Evolutionary conservation across 2,888 invertebrate genomes (phyloP).

Genomic region (Leptarthrus brevirostris): DNA sequence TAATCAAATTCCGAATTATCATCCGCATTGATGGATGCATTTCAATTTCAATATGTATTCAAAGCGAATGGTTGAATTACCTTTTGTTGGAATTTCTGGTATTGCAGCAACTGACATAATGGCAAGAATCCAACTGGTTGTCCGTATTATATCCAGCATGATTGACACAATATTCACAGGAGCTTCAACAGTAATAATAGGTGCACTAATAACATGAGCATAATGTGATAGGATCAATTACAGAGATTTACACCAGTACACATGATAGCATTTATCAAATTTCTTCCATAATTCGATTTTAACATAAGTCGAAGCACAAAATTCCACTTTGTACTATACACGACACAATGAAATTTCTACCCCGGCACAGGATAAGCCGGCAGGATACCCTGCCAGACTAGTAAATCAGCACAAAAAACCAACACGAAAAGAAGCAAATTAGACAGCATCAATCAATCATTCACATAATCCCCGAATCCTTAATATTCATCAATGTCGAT

Average conservation of each 20-base stretch:
- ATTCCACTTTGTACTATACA: constrained; percentile 2
- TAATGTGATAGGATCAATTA: constrained; percentile 42
- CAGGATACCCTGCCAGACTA: not conserved
- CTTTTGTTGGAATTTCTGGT: constrained; percentile 65
- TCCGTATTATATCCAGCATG: constrained; percentile 56
- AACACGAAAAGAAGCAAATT: not conserved
- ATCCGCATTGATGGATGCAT: too few relatives aligned
- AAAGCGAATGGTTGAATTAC: too few relatives aligned
- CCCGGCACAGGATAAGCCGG: not conserved
- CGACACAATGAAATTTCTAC: not conserved
- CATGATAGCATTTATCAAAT: constrained; percentile 19
- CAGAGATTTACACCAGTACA: constrained; percentile 11
- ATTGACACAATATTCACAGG: constrained; percentile 38
- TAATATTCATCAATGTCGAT: constrained; percentile 44
- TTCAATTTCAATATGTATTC: too few relatives aligned
- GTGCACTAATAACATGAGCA: constrained; percentile 28
- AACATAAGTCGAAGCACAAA: not conserved
- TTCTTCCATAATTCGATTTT: constrained; percentile 1
- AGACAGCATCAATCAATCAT: constrained; percentile 41
- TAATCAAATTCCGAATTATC: too few relatives aligned
- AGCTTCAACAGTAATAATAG: constrained; percentile 25
- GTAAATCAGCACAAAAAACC: not conserved
- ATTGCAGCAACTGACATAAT: constrained; percentile 58
- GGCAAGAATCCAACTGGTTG: constrained; percentile 59
- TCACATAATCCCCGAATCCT: constrained; percentile 44